These are phyloP conservation scores for Emydura subglobosa DNA, from an alignment of 2,113 vertebrate species.

Conservation along the genomic window DNA sequence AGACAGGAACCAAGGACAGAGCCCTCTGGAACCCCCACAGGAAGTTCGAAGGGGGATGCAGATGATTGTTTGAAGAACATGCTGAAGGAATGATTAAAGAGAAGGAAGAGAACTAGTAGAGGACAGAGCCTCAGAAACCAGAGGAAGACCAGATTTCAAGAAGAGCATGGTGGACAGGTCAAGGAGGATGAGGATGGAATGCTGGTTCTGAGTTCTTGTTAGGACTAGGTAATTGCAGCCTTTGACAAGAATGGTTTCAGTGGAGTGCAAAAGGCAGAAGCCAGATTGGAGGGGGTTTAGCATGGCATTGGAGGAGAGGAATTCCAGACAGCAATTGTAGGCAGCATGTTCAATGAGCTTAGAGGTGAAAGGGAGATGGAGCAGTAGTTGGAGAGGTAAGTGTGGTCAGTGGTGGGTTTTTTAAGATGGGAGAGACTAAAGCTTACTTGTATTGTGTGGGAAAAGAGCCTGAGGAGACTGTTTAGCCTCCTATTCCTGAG, in stretches of 20 bases:
- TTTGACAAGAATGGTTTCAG: background rate
- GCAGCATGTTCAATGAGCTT: background rate
- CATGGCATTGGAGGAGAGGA: background rate
- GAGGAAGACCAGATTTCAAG: too few species aligned
- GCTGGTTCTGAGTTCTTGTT: background rate
- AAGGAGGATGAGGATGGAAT: background rate
- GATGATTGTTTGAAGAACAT: background rate
- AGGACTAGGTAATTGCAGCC: background rate
- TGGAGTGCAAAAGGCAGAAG: background rate
- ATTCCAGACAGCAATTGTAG: background rate
- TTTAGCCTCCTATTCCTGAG: background rate
- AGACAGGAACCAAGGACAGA: background rate
- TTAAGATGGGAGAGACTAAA: background rate
- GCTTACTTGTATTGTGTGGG: background rate
- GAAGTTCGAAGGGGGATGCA: background rate
- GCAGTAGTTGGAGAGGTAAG: background rate
- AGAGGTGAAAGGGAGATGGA: background rate
- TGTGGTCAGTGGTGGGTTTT: background rate
- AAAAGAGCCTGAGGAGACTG: background rate
- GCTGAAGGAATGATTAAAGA: background rate
- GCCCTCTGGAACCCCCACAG: background rate
- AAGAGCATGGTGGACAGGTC: background rate
- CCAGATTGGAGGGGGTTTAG: background rate
- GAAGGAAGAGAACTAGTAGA: too few species aligned
- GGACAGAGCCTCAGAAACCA: too few species aligned